Base-by-base conservation (phyloP, 2,888 invertebrate genomes). In the Leptinotarsa tumamoca region DNA sequence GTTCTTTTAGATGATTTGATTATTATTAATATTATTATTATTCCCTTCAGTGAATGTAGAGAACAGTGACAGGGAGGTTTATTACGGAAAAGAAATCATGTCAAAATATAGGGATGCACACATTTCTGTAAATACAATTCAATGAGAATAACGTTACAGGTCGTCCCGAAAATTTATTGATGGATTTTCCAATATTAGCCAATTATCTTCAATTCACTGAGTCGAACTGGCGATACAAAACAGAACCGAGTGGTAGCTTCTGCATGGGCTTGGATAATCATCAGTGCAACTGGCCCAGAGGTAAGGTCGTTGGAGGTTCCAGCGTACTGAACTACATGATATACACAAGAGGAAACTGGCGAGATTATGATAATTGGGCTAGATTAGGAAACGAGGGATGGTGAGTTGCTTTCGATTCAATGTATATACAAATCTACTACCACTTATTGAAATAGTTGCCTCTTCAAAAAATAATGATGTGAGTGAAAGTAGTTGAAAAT, bases 301-400 rank as follows among this genome's bases (percentile, higher is more conserved):
- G 88, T 5, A 88, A 88, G 83, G 87, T 87, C 0, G 90, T 97
- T 2, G 97, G 96, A 0, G 97, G 97, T 0, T 95, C 95, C 4
- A 95, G 95, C 58, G 95, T 96, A 0, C 89, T 97, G 1, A 97
- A 97, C 86, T 95, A 95, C 54, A 97, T 97, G 97, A 91, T 97
- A 1, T 97, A 98, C 87, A 94, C 97, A 63, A 90, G 98, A 76
- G 98, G 98, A 1, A 97, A 97, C 87, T 91, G 92, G 68, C 90
- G 94, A 0, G 97, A 98, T 87, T 98, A 92, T 86, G 95, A 97
- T 87, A 91, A 93, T 71, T 98, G 98, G 98, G 95, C 94, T 43
- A 90, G 91, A 0, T 89, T 94, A 54, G 97, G 97, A 0, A 96
- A 96, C 87, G 90, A 92, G 0, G 88, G 89, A 68, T 88, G 87